Percentiles rank a stretch among this genome's conserved stretches.
Conservation (phyloP, 2,797 vertebrate genomes). For the Varecia variegata region DNA sequence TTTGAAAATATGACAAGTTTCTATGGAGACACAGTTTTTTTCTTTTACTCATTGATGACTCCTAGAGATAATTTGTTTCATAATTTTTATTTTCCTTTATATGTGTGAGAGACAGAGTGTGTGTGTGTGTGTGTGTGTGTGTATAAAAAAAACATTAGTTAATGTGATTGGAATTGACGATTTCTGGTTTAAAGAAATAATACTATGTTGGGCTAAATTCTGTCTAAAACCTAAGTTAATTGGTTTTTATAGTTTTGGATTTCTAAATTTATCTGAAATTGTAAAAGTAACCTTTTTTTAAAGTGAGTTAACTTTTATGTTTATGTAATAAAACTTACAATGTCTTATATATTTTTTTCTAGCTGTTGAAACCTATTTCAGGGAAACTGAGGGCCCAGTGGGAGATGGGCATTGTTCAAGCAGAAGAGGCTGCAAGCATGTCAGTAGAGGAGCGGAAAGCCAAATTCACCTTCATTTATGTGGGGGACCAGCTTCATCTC, state of each 20-base stretch:
- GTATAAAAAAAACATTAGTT: not conserved
- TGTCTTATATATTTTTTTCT: not conserved
- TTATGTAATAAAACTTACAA: not conserved
- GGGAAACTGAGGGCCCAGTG: slow-evolving; percentile 92
- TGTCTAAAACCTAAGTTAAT: not conserved
- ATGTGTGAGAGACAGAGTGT: too few species aligned
- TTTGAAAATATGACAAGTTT: not conserved
- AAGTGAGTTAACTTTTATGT: not conserved
- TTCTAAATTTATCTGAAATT: not conserved
- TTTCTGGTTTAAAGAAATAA: slow-evolving; percentile 27
- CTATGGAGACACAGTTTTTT: not conserved
- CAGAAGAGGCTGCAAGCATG: slow-evolving; percentile 91
- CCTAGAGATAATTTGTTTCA: not conserved
- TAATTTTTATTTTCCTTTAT: not conserved
- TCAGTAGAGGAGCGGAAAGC: slow-evolving; percentile 88
- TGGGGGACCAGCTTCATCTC: slow-evolving; percentile 90
- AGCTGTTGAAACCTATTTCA: slow-evolving; percentile 89
- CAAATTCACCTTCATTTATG: slow-evolving; percentile 93
- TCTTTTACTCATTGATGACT: not conserved
- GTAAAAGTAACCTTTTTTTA: not conserved
- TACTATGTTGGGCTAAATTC: not conserved
- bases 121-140: too few species aligned
- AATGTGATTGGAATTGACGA: not conserved
- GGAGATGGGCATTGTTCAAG: slow-evolving; percentile 93
- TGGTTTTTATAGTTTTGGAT: not conserved